Conservation (phyloP, 2,888 invertebrate species). For the Syritta pipiens region DNA sequence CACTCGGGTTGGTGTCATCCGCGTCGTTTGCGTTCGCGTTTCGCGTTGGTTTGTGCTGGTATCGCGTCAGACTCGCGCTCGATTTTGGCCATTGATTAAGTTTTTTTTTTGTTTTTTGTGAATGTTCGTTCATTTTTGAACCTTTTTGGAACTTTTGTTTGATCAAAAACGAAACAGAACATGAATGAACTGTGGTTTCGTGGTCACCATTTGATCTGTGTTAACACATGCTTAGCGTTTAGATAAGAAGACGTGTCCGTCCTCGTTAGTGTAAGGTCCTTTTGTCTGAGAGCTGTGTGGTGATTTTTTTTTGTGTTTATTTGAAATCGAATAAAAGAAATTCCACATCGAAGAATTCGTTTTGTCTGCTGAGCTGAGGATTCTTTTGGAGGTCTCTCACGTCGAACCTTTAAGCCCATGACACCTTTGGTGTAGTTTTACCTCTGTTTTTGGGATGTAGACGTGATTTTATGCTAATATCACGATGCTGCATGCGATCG, state of each 20-base stretch:
- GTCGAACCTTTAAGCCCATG: constrained; percentile 44
- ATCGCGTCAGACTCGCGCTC: constrained; percentile 65
- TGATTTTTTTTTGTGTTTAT: constrained; percentile 4
- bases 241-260: constrained; percentile 56
- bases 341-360: constrained; percentile 55
- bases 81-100: constrained; percentile 65
- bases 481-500: constrained; percentile 23
- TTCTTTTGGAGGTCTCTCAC: constrained; percentile 32
- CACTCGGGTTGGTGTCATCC: constrained; percentile 56
- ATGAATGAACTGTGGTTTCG: constrained; percentile 67
- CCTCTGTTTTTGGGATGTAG: constrained; percentile 65
- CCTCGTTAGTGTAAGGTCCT: constrained; percentile 52
- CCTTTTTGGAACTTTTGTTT: constrained; percentile 34
- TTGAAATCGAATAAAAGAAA: constrained; percentile 65
- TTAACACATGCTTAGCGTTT: constrained; percentile 68
- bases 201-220: constrained; percentile 63
- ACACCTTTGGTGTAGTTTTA: constrained; percentile 62
- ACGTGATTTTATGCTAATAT: constrained; percentile 64
- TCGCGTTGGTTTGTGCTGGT: constrained; percentile 51
- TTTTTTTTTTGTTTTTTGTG: neutral
- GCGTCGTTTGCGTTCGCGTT: constrained; percentile 12
- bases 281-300: constrained; percentile 1
- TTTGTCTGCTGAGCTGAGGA: constrained; percentile 33
- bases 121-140: constrained; percentile 17
- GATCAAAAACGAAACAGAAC: constrained; percentile 46